Evolutionary conservation across 2,797 vertebrate genomes (phyloP).

Genomic region (Artibeus jamaicensis): DNA sequence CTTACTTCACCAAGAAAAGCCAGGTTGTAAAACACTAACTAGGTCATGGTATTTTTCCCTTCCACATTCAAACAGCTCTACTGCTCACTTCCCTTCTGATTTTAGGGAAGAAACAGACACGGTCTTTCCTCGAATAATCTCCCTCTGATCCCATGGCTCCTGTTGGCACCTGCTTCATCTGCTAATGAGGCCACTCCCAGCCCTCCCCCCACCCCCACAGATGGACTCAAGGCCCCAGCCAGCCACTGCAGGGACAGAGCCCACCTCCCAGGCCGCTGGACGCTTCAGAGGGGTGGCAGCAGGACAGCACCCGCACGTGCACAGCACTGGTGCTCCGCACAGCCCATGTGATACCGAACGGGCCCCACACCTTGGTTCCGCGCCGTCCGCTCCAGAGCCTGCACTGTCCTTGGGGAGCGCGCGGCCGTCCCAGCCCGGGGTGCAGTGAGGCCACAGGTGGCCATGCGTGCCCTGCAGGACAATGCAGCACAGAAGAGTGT

Average conservation of each 20-base stretch:
- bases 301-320: neutral
- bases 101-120: neutral
- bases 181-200: neutral
- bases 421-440: neutral
- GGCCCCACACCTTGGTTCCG: neutral
- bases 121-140: neutral
- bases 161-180: neutral
- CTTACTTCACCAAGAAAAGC: neutral
- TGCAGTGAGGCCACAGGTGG: accelerated
- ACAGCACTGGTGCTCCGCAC: neutral
- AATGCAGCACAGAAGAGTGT: accelerated
- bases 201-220: neutral
- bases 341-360: too few relatives aligned
- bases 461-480: accelerated
- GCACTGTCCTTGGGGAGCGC: too few relatives aligned
- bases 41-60: neutral
- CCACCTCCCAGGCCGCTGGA: neutral
- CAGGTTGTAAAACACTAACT: neutral
- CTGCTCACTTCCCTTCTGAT: neutral
- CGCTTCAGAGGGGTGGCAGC: neutral
- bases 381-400: neutral
- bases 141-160: neutral
- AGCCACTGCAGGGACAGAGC: too few relatives aligned
- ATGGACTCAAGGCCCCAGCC: neutral
- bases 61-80: neutral